Percentiles rank a stretch among this genome's conserved stretches.
phyloP scores from a whole-genome alignment of 2,888 invertebrate genomes.

The Tipula helvola region DNA sequence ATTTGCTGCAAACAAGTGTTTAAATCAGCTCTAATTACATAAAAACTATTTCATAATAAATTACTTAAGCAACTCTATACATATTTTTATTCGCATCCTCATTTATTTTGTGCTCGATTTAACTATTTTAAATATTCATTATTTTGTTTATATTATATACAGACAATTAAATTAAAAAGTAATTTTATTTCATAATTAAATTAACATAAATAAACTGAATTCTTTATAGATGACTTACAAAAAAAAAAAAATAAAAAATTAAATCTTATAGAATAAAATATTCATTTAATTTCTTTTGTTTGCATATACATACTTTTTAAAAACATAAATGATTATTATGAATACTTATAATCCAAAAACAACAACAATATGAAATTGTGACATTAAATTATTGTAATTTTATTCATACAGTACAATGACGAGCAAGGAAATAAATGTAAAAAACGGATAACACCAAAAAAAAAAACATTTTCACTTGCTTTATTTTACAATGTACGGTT shows the following conservation, averaged over 20 bases:
- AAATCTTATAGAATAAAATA: neutral
- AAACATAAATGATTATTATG: neutral
- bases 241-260: neutral
- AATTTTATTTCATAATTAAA: neutral
- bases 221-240: neutral
- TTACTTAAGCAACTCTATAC: neutral
- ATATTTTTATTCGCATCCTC: neutral
- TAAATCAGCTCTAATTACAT: neutral
- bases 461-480: conserved; percentile 4
- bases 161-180: neutral
- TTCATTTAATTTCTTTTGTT: neutral
- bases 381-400: neutral
- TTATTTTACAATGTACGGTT: neutral
- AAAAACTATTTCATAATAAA: neutral
- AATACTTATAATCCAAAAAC: neutral
- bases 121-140: neutral
- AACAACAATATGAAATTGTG: neutral
- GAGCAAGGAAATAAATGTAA: neutral
- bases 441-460: neutral
- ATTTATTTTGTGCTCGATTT: neutral
- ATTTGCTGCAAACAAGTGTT: no score
- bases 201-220: neutral
- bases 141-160: neutral
- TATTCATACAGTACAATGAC: neutral
- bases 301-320: neutral